Base-by-base conservation (phyloP, 2,888 invertebrate species). In the Arge pagana region DNA sequence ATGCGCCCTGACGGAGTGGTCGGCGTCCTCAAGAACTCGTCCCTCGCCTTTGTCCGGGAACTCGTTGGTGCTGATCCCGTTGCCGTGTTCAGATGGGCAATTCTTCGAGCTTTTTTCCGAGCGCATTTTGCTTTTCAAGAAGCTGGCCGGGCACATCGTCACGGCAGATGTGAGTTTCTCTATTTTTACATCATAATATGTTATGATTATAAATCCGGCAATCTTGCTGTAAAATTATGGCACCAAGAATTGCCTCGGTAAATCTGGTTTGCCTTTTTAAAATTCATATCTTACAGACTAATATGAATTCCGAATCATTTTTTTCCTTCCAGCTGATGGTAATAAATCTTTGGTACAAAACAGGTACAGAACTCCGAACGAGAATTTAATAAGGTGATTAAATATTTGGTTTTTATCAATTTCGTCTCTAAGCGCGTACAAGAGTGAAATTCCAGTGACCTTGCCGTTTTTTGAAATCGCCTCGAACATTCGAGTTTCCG, bases 11-110 rank as follows among this genome's bases (percentile, higher is more conserved):
- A 96, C 72, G 76, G 76, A 26, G 93, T 96, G 51, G 92, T 96
- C 55, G 90, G 91, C 55, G 93, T 96, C 39, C 75, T 97, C 61
- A 96, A 96, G 79, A 95, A 94, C 78, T 93, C 93, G 52, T 92
- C 90, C 52, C 85, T 93, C 76, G 91, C 94, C 1, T 95, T 96
- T 77, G 95, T 96, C 3, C 82, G 96, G 31, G 96, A 96, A 76
- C 79, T 97, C 53, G 94, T 95, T 36, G 95, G 96, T 3, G 90
- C 90, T 3, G 94, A 95, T 80, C 94, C 94, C 0, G 93, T 94
- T 0, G 94, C 94, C 2, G 92, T 93, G 19, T 94, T 93, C 72
- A 83, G 95, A 50, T 96, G 95, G 95, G 94, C 94, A 6, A 93
- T 95, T 61, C 85, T 96, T 13, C 81, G 95, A 55, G 93, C 94